Evolutionary conservation across 2,113 vertebrate genomes (phyloP), one percentile per base, ranked within the genome.

Genomic region (Urocitellus parryii): DNA sequence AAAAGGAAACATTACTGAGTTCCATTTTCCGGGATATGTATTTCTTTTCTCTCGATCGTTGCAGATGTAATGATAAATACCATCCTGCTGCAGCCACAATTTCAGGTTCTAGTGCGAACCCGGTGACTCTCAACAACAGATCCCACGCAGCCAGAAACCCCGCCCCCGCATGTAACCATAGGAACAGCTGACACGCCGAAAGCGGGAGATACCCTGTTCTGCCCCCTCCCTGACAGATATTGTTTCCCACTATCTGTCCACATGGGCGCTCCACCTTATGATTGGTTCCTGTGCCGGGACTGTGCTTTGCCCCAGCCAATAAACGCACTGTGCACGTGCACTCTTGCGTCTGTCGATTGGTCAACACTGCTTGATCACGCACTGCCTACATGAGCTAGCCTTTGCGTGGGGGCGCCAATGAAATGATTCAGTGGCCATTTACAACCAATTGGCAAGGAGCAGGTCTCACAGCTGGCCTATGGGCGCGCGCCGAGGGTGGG

Each of bases 211-310:
- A 87, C 79, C 37, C 14, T 8, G 76, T 73, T 81, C 88, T 10
- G 29, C 74, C 51, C 83, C 84, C 91, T 70, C 93, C 92, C 86
- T 9, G 4, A 56, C 34, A 39, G 4, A 83, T 51, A 96, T 94
- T 98, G 98, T 98, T 98, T 98, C 95, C 95, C 98, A 98, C 97
- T 32, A 48, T 96, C 97, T 98, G 98, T 97, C 98, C 98, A 98
- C 98, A 98, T 98, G 98, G 98, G 68, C 82, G 92, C 93, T 5
- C 37, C 8, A 34, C 79, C 18, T 61, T 84, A 2, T 94, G 34
- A 98, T 98, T 98, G 98, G 98, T 10, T 74, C 1, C 11, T 1
- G 22, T 0, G 0, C 29, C 34, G 1, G 18, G 91, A 20, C 73
- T 4, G 96, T 95, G 97, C 97, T 17, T 87, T 68, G 74, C 1